Percentiles rank a stretch among this genome's conserved stretches.
Conservation (phyloP, 2,113 vertebrate genomes). For the Istiophorus platypterus region DNA sequence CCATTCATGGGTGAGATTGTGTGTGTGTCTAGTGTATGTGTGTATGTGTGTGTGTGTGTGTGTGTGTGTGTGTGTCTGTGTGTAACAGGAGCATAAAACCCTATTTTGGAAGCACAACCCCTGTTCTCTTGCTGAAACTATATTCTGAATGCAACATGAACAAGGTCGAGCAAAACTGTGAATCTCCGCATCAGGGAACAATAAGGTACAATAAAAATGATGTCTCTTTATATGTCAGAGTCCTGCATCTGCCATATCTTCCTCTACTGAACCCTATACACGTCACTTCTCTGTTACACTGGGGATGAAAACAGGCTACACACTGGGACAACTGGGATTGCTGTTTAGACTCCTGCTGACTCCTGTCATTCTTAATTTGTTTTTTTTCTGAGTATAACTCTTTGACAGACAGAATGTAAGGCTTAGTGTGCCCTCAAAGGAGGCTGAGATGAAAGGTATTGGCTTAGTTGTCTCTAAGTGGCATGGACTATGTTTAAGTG, state of each 20-base stretch:
- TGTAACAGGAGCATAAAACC: not conserved
- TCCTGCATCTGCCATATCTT: slow-evolving; percentile 17
- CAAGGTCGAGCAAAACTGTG: slow-evolving; percentile 14
- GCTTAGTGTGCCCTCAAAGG: slow-evolving; percentile 37
- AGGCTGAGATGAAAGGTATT: slow-evolving; percentile 52
- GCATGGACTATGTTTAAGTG: slow-evolving; percentile 48
- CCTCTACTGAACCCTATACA: slow-evolving; percentile 13
- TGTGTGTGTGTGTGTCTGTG: too few species aligned
- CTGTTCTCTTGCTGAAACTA: not conserved
- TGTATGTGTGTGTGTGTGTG: too few species aligned
- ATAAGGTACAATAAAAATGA: slow-evolving; percentile 22
- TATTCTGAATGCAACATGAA: slow-evolving; percentile 15
- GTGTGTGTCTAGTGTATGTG: too few species aligned
- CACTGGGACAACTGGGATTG: slow-evolving; percentile 43
- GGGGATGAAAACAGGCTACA: slow-evolving; percentile 39
- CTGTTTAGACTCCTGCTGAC: slow-evolving; percentile 63
- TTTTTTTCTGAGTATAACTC: slow-evolving; percentile 47
- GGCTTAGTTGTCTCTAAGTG: slow-evolving; percentile 42
- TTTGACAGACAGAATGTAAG: slow-evolving; percentile 43
- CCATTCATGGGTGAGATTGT: not conserved
- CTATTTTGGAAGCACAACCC: not conserved
- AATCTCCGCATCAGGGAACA: slow-evolving; percentile 19
- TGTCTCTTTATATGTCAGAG: slow-evolving; percentile 24
- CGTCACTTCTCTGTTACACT: slow-evolving; percentile 31
- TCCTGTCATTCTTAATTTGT: slow-evolving; percentile 64